phyloP scores from a whole-genome alignment of 2,113 vertebrate species.

The Pelvicachromis taeniatus region DNA sequence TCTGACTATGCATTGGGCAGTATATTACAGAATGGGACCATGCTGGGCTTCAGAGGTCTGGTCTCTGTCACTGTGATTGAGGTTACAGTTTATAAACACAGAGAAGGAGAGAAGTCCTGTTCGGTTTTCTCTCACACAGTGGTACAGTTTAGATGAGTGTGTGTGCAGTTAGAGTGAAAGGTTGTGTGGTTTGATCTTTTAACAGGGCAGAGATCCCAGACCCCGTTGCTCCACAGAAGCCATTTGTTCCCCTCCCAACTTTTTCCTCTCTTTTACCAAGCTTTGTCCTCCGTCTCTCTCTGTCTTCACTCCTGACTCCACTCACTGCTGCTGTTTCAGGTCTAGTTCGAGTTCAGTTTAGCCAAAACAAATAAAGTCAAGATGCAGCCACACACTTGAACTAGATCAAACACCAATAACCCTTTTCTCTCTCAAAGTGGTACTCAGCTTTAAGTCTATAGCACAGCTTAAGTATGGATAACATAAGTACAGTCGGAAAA shows the following conservation, averaged over 20 bases:
- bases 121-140: slow-evolving; percentile 37
- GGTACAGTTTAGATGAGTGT: not conserved
- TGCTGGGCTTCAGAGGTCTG: slow-evolving; percentile 45
- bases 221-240: slow-evolving; percentile 7
- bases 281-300: not conserved
- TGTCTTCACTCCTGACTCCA: not conserved
- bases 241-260: not conserved
- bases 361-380: slow-evolving; percentile 46
- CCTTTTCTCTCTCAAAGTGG: rapidly evolving
- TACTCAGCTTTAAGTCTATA: not conserved
- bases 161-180: not conserved
- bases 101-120: slow-evolving; percentile 8
- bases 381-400: not conserved
- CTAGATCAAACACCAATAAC: not conserved
- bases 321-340: slow-evolving; percentile 17
- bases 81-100: slow-evolving; percentile 59
- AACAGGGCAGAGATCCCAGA: slow-evolving; percentile 14
- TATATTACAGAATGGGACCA: not conserved
- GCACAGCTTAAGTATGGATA: not conserved
- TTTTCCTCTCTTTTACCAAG: not conserved
- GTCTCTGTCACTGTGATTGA: slow-evolving; percentile 58
- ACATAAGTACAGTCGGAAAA: not conserved
- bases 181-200: slow-evolving; percentile 4
- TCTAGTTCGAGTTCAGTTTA: slow-evolving; percentile 6
- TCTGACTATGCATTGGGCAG: not conserved